Evolutionary conservation across 2,888 invertebrate genomes (phyloP).

Genomic region (Alentia gelatinosa): DNA sequence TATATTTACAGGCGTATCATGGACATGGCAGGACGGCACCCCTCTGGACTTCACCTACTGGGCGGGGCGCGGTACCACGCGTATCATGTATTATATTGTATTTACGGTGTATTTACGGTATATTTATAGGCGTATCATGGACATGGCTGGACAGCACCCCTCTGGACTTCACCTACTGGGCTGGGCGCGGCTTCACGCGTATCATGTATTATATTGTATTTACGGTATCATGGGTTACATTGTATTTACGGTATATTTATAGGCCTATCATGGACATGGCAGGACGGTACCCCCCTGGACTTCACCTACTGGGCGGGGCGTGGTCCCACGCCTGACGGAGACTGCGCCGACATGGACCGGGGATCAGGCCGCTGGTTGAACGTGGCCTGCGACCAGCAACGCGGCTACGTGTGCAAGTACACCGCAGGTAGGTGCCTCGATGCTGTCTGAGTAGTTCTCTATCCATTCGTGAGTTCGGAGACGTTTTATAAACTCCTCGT

Average conservation of each 20-base stretch:
- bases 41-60: too few relatives aligned
- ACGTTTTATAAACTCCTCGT: too few relatives aligned
- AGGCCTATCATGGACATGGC: background rate
- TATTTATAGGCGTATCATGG: too few relatives aligned
- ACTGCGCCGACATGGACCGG: constrained; percentile 21
- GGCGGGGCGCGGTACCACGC: too few relatives aligned
- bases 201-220: too few relatives aligned
- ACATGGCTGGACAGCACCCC: background rate
- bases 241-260: background rate
- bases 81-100: too few relatives aligned
- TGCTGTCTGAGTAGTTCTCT: too few relatives aligned
- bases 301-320: constrained; percentile 28
- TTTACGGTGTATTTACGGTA: too few relatives aligned
- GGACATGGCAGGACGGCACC: too few relatives aligned
- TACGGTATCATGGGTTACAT: background rate
- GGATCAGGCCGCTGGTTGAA: constrained; percentile 2
- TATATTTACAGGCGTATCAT: too few relatives aligned
- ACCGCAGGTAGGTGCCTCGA: too few relatives aligned
- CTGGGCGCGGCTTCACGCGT: background rate
- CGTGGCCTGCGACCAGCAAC: background rate
- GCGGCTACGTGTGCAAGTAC: constrained; percentile 24
- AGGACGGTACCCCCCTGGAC: background rate
- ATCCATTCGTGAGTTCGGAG: too few relatives aligned
- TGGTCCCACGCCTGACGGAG: background rate
- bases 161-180: constrained; percentile 35